phyloP scores from a whole-genome alignment of 2,113 vertebrate genomes.

The Kryptolebias marmoratus region DNA sequence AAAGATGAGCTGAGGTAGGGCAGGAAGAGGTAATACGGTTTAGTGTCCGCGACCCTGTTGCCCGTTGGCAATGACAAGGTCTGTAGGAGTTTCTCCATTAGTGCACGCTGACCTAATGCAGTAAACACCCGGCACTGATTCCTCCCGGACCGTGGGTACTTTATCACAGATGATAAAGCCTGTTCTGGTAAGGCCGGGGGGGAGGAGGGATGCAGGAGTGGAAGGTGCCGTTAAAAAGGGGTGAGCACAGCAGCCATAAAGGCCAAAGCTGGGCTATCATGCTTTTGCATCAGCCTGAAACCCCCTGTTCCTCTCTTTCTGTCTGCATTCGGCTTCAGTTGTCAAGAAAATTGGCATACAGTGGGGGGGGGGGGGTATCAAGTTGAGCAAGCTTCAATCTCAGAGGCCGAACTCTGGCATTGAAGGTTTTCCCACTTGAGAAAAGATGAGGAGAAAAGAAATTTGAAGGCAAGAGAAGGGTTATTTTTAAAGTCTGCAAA shows the following conservation, averaged over 20 bases:
- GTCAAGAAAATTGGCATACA: conserved; percentile 78
- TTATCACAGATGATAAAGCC: conserved; percentile 80
- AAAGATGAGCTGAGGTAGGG: conserved; percentile 16
- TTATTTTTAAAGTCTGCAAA: conserved; percentile 71
- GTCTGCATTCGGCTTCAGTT: conserved; percentile 77
- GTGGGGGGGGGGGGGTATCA: conserved; percentile 65
- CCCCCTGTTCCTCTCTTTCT: conserved; percentile 34
- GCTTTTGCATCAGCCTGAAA: conserved; percentile 58
- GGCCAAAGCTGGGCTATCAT: conserved; percentile 63
- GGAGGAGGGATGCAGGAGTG: not conserved
- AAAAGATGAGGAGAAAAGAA: conserved; percentile 49
- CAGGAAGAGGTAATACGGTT: conserved; percentile 47
- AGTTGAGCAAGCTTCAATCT: conserved; percentile 71
- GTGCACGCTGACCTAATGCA: conserved; percentile 75
- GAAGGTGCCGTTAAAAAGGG: conserved; percentile 36
- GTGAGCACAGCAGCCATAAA: conserved; percentile 59
- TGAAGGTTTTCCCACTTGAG: conserved; percentile 65
- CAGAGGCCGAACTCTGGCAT: conserved; percentile 46
- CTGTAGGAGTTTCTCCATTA: conserved; percentile 74
- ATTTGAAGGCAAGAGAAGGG: conserved; percentile 9
- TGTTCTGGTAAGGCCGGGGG: conserved; percentile 56
- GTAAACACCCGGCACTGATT: conserved; percentile 76
- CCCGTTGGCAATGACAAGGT: conserved; percentile 71
- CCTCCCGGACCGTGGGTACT: conserved; percentile 68
- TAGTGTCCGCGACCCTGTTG: conserved; percentile 56